phyloP scores from a whole-genome alignment of 2,888 invertebrate species.

The Asteroscopus sphinx region DNA sequence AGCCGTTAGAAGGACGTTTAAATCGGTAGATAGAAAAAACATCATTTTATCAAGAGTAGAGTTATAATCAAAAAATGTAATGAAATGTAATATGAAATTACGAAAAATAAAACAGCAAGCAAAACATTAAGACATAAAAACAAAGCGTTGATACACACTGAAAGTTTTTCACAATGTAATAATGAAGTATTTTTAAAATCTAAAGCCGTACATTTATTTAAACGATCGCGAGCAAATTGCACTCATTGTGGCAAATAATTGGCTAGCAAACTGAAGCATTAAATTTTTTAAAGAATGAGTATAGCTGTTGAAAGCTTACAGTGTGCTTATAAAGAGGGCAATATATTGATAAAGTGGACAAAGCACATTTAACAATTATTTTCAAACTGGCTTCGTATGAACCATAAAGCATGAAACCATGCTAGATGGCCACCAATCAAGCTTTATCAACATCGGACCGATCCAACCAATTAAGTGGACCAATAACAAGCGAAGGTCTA shows the following conservation, averaged over 20 bases:
- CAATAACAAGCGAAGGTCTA: too few relatives aligned
- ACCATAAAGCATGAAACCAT: background rate
- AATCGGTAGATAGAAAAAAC: background rate
- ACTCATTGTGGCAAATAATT: background rate
- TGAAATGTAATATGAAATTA: slow-evolving; percentile 45
- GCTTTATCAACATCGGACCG: too few relatives aligned
- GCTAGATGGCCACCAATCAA: too few relatives aligned
- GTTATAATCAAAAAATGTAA: slow-evolving; percentile 37
- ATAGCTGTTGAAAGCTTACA: slow-evolving; percentile 17
- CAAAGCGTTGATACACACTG: slow-evolving; percentile 49
- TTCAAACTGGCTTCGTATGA: too few relatives aligned
- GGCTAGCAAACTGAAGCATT: too few relatives aligned
- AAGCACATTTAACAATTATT: background rate
- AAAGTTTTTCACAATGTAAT: slow-evolving; percentile 1
- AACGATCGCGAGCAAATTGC: background rate
- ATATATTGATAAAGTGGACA: slow-evolving; percentile 18
- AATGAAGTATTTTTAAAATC: too few relatives aligned
- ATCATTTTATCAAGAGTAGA: background rate
- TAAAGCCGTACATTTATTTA: too few relatives aligned
- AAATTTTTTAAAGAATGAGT: too few relatives aligned
- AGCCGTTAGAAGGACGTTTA: background rate
- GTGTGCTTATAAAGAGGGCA: slow-evolving; percentile 30
- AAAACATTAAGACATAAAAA: slow-evolving; percentile 40
- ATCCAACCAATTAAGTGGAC: too few relatives aligned
- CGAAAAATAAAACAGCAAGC: slow-evolving; percentile 59